These are phyloP conservation scores for Danaus plexippus DNA, from an alignment of 1,140 invertebrate genomes.

Conservation along the genomic window DNA sequence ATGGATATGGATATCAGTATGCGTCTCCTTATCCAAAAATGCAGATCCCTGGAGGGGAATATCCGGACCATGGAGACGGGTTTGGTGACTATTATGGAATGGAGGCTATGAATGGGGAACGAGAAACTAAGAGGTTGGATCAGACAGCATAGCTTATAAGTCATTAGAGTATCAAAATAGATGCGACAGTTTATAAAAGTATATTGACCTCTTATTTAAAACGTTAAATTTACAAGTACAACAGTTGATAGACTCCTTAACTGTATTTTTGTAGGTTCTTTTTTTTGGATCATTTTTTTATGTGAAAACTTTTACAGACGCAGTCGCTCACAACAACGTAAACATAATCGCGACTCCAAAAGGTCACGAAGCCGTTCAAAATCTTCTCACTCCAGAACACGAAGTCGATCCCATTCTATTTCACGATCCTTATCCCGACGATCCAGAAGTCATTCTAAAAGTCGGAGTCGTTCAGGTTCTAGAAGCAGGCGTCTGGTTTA, in stretches of 20 bases:
- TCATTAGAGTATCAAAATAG: too few species aligned
- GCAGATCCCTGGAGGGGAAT: constrained; percentile 29
- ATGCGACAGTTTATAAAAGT: too few species aligned
- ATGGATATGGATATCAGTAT: constrained; percentile 43
- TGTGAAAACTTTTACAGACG: constrained; percentile 21
- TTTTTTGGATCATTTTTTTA: neutral
- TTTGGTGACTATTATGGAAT: constrained; percentile 52
- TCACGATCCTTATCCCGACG: constrained; percentile 16
- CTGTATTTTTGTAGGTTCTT: too few species aligned
- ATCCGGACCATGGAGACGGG: constrained; percentile 50
- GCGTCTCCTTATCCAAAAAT: constrained; percentile 29
- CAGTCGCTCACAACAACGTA: constrained; percentile 34
- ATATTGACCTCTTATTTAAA: too few species aligned
- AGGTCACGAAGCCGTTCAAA: constrained; percentile 20
- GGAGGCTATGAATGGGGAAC: constrained; percentile 27
- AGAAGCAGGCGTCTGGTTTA: constrained; percentile 19
- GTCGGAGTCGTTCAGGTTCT: constrained; percentile 21
- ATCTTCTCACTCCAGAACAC: constrained; percentile 24
- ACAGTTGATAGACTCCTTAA: too few species aligned
- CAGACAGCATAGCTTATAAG: too few species aligned
- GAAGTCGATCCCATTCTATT: constrained; percentile 21
- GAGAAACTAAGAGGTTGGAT: constrained; percentile 26
- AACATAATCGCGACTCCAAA: constrained; percentile 19
- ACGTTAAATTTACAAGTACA: too few species aligned
- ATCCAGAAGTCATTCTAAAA: constrained; percentile 24